A percentile compares a stretch with the other conserved stretches of the same genome.
These are phyloP conservation scores for Oscheius sp. DNA, from an alignment of 2,888 invertebrate genomes.

Conservation along the genomic window DNA sequence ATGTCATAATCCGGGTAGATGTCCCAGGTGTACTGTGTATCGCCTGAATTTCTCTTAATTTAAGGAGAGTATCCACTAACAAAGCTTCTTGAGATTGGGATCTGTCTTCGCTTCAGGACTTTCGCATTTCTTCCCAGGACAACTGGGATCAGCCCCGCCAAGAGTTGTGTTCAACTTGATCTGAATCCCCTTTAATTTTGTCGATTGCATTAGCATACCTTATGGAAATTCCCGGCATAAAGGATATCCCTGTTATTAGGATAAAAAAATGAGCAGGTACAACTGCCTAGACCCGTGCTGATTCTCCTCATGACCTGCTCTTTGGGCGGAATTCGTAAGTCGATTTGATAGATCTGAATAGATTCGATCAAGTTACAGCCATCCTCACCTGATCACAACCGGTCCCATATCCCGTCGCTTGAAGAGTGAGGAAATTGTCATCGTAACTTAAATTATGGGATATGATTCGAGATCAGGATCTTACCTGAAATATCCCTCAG, in stretches of 20 bases:
- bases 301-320: conserved; percentile 30
- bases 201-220: conserved; percentile 19
- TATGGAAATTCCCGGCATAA: conserved; percentile 60
- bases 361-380: neutral
- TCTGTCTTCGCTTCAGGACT: conserved; percentile 41
- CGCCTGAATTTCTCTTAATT: conserved; percentile 36
- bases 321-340: conserved; percentile 27
- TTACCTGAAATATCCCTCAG: conserved; percentile 62
- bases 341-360: conserved; percentile 36
- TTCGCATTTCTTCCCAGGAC: conserved; percentile 59
- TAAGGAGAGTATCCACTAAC: conserved; percentile 4
- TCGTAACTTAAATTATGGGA: conserved; percentile 47
- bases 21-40: conserved; percentile 69
- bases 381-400: conserved; percentile 54
- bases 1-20: conserved; percentile 67
- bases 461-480: neutral
- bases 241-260: conserved; percentile 54
- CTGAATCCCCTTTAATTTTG: conserved; percentile 11
- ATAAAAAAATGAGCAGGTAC: conserved; percentile 63
- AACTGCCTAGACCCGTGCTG: conserved; percentile 54
- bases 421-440: conserved; percentile 56
- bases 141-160: conserved; percentile 42
- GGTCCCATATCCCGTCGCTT: conserved; percentile 45
- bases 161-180: conserved; percentile 19
- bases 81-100: conserved; percentile 53